phyloP scores from a whole-genome alignment of 2,113 vertebrate genomes.

The Corythaixoides concolor region DNA sequence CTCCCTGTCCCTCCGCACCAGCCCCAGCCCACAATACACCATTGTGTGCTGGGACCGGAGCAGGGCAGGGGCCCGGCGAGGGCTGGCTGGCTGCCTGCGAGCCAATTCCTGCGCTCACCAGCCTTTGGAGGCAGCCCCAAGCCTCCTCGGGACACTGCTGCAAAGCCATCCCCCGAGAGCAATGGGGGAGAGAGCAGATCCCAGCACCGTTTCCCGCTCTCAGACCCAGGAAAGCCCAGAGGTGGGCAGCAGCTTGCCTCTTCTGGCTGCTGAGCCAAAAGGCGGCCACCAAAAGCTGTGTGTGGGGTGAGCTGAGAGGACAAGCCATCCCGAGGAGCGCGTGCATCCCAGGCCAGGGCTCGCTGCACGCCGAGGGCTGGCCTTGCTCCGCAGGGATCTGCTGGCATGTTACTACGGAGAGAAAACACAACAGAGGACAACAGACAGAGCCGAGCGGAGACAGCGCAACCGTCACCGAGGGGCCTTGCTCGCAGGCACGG shows the following conservation, averaged over 20 bases:
- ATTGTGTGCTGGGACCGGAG: background rate
- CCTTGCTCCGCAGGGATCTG: background rate
- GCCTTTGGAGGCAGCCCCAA: background rate
- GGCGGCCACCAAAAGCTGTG: background rate
- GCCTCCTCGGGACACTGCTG: background rate
- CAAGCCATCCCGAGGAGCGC: background rate
- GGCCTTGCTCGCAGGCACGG: background rate
- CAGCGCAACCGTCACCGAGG: background rate
- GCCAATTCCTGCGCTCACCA: background rate
- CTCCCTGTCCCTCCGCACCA: background rate
- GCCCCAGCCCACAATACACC: background rate
- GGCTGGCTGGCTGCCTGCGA: background rate
- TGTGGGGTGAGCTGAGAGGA: background rate
- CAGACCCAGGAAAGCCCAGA: background rate
- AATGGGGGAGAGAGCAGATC: background rate
- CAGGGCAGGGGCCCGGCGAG: background rate
- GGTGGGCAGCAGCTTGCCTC: background rate
- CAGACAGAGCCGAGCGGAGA: background rate
- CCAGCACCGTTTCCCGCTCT: background rate
- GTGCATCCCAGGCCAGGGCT: background rate
- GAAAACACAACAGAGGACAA: constrained; percentile 34
- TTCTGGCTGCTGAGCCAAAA: background rate
- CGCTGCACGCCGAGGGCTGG: background rate
- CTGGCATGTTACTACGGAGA: constrained; percentile 27
- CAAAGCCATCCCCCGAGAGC: background rate